Conservation (phyloP, 2,113 vertebrate genomes). For the Mugil cephalus region DNA sequence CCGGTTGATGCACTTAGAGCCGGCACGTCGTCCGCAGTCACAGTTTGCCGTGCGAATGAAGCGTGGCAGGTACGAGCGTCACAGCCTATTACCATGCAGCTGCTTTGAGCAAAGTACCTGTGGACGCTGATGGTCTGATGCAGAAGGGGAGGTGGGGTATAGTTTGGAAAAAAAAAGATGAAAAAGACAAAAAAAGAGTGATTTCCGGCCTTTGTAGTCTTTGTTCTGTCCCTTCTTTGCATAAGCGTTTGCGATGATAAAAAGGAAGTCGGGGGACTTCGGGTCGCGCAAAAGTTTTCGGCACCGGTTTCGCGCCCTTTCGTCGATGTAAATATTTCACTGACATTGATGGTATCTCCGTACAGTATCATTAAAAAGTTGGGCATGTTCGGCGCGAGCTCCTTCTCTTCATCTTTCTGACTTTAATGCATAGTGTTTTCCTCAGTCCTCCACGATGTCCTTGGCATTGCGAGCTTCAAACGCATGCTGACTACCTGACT, state of each 20-base stretch:
- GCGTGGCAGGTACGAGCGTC: conserved; percentile 65
- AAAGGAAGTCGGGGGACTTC: conserved; percentile 56
- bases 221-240: conserved; percentile 62
- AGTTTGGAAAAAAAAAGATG: conserved; percentile 65
- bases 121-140: conserved; percentile 62
- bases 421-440: conserved; percentile 82
- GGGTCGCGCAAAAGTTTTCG: conserved; percentile 55
- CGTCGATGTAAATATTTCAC: conserved; percentile 67
- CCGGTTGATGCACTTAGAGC: conserved; percentile 39
- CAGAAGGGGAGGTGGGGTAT: conserved; percentile 22
- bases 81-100: conserved; percentile 74
- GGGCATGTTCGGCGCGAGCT: conserved; percentile 50
- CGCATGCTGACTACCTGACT: conserved; percentile 88
- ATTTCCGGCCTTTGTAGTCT: conserved; percentile 63
- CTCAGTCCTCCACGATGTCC: conserved; percentile 79
- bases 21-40: conserved; percentile 43
- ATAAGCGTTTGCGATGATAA: conserved; percentile 62
- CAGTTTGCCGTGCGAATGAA: conserved; percentile 62
- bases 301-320: conserved; percentile 37
- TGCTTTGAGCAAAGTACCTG: conserved; percentile 72
- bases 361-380: conserved; percentile 81
- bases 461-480: conserved; percentile 84
- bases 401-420: conserved; percentile 77
- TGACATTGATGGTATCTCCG: conserved; percentile 63
- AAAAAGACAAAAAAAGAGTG: conserved; percentile 68